Base-by-base conservation (phyloP, 2,797 vertebrate genomes). In the Halcyon badia region DNA sequence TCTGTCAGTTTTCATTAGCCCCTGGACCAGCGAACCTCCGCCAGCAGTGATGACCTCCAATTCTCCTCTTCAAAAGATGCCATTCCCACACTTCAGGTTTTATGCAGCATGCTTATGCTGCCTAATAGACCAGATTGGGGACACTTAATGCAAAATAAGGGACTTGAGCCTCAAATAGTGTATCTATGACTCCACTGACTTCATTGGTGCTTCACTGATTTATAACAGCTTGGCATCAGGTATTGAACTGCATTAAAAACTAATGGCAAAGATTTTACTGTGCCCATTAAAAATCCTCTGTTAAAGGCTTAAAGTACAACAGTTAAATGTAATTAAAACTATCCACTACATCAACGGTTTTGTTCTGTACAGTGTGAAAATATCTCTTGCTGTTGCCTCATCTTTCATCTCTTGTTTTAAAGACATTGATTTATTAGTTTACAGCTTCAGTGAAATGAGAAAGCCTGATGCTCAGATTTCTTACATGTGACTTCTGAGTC, bases 1-100 rank as follows among this genome's bases (percentile, higher is more conserved):
- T 85, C 82, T 96, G 94, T 95, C 95, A 88, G 62, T 82, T 95
- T 94, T 76, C 90, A 92, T 89, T 95, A 95, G 71, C 18, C 41
- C 25, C 80, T 69, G 54, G 76, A 78, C 61, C 52, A 72, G 65
- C n/a, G 92, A 97, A 90, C 35, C n/a, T 83, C 73, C 87, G 42
- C 19, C 57, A 83, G 78, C 48, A 44, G 19, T 4, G 35, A 44
- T 88, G 83, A 95, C 89, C 94, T 96, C 28, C 65, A 93, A 1
- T 54, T 88, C 77, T 92, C 79, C 92, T 96, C 56, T 62, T 68
- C 19, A 1, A 75, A 93, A 88, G 89, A 82, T 83, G 75, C 37
- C 25, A 26, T 68, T 90, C 39, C 83, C 1, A 2, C n/a, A 64
- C 39, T 70, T 54, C 56, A 77, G 31, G 14, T 62, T 94, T 89